phyloP scores from a whole-genome alignment of 2,888 invertebrate genomes.

The Synanthedon andrenaeformis region DNA sequence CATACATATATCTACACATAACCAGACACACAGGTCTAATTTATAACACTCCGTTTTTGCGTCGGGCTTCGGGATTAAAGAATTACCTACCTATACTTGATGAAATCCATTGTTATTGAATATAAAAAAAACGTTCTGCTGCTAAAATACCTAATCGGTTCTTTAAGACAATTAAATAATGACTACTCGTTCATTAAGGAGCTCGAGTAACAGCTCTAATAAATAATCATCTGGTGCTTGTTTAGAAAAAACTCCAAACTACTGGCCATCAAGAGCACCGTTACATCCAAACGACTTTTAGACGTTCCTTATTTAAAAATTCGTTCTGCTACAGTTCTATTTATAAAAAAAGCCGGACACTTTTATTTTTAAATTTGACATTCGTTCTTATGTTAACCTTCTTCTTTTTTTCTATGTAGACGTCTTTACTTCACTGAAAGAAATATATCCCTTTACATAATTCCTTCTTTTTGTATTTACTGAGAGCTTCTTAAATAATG shows the following conservation, averaged over 20 bases:
- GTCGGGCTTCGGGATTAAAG: no score
- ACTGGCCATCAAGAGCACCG: slow-evolving; percentile 30
- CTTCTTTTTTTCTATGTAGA: slow-evolving; percentile 1
- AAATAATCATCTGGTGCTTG: slow-evolving; percentile 22
- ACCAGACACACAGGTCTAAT: no score
- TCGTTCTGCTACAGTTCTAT: slow-evolving; percentile 35
- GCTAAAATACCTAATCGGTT: no score
- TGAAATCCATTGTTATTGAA: no score
- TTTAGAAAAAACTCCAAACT: slow-evolving; percentile 17
- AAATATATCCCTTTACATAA: no score
- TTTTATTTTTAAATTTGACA: slow-evolving; percentile 14
- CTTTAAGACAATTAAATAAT: background rate
- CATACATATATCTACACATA: no score
- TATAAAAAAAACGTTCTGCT: no score
- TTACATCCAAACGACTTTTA: slow-evolving; percentile 32
- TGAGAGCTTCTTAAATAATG: no score
- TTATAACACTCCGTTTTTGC: no score
- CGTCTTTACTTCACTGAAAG: background rate
- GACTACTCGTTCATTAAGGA: background rate
- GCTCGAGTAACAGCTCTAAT: slow-evolving; percentile 7
- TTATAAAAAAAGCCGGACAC: slow-evolving; percentile 14
- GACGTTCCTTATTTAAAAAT: slow-evolving; percentile 34
- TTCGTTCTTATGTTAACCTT: slow-evolving; percentile 2
- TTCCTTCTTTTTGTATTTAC: no score
- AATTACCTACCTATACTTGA: no score